phyloP scores from a whole-genome alignment of 1,140 invertebrate species.

The Drosophila pseudoananassae region DNA sequence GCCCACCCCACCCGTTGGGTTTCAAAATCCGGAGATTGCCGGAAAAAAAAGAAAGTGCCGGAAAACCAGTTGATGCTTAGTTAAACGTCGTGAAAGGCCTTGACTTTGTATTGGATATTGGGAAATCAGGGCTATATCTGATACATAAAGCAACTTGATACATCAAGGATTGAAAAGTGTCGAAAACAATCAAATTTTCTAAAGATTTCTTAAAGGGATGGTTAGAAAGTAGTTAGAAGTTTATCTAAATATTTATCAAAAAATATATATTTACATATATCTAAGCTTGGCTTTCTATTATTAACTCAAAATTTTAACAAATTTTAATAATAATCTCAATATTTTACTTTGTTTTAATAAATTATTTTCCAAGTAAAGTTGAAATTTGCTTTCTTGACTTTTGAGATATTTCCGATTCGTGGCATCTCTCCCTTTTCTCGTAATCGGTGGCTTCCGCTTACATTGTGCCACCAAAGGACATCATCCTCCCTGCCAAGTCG shows the following conservation, averaged over 20 bases:
- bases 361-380: too few relatives aligned
- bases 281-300: too few relatives aligned
- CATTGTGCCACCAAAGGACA: slow-evolving; percentile 31
- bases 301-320: too few relatives aligned
- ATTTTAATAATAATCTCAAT: too few relatives aligned
- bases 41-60: slow-evolving; percentile 8
- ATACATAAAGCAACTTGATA: background rate
- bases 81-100: slow-evolving; percentile 42
- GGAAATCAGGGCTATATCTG: slow-evolving; percentile 1
- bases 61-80: slow-evolving; percentile 29
- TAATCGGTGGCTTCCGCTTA: slow-evolving; percentile 46
- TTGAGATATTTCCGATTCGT: background rate
- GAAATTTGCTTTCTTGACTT: background rate
- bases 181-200: background rate
- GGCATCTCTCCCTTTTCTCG: background rate
- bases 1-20: slow-evolving; percentile 2
- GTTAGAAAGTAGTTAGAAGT: too few relatives aligned
- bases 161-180: background rate
- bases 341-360: too few relatives aligned
- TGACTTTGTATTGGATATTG: slow-evolving; percentile 42
- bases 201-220: too few relatives aligned
- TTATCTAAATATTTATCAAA: too few relatives aligned
- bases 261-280: too few relatives aligned
- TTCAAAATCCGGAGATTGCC: slow-evolving; percentile 11
- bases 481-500: slow-evolving; percentile 13